Evolutionary conservation across 2,113 vertebrate species (phyloP), one percentile per base, ranked within the genome.

Genomic region (Candoia aspera): DNA sequence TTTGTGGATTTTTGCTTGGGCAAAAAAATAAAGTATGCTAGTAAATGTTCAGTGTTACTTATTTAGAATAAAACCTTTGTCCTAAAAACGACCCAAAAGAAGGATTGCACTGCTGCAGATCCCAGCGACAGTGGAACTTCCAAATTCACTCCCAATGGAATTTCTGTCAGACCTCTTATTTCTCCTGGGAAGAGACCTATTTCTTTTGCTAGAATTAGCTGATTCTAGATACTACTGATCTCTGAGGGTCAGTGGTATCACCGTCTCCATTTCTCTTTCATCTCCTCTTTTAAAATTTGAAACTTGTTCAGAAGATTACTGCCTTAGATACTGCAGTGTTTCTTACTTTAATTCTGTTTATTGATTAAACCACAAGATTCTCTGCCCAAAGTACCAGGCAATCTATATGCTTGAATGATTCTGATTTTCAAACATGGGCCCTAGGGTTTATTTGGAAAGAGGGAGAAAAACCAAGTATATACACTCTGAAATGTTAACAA

Each of bases 291-390:
- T 94, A 94, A 29, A 96, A 91, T 93, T 95, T 97, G 95, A 96
- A 95, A 95, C 95, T 96, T 96, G 94, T 97, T 97, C 92, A 96
- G 97, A 98, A 97, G 95, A 88, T 97, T 96, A 96, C 97, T 96
- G 96, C 96, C 95, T 53, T 97, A 96, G 97, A 97, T 97, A 97
- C 97, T 97, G 96, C 92, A 93, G 94, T 97, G 96, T 98, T 96
- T 97, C 98, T 97, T 96, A 97, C 97, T 97, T 97, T 97, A 95
- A 97, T 96, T 97, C 95, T 97, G 97, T 97, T 97, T 97, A 97
- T 97, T 97, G 96, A 96, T 96, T 97, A 97, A 97, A 97, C 96
- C 96, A 94, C 97, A 97, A 97, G 96, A 95, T 98, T 97, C 96
- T 95, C 97, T 97, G 96, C 95, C 96, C 96, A 97, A 97, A 98